phyloP scores from a whole-genome alignment of 2,888 invertebrate genomes.

The Thera obeliscata region DNA sequence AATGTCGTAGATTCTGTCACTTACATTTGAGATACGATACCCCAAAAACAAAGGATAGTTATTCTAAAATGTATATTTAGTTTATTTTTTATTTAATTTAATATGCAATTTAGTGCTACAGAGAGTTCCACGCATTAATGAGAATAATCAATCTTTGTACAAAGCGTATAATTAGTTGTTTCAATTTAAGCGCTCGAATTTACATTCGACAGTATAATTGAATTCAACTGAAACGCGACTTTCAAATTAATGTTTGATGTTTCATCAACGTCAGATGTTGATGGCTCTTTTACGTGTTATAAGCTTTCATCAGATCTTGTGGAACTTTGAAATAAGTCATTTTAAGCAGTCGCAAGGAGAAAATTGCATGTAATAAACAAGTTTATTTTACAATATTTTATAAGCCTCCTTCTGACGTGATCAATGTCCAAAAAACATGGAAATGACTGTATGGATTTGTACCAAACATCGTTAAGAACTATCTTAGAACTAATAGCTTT shows the following conservation, averaged over 20 bases:
- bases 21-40: too few relatives aligned
- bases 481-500: too few relatives aligned
- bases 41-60: neutral
- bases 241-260: constrained; percentile 38
- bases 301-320: neutral
- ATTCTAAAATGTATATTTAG: neutral
- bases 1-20: too few relatives aligned
- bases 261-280: constrained; percentile 35
- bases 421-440: too few relatives aligned
- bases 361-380: neutral
- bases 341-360: neutral
- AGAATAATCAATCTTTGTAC: constrained; percentile 16
- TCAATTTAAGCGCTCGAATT: constrained; percentile 33
- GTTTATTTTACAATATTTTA: too few relatives aligned
- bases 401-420: too few relatives aligned
- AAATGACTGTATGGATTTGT: too few relatives aligned
- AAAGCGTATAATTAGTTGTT: constrained; percentile 28
- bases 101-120: constrained; percentile 10
- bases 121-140: constrained; percentile 1
- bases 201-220: constrained; percentile 37
- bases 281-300: constrained; percentile 10
- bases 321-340: neutral
- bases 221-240: constrained; percentile 35
- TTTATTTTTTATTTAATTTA: neutral
- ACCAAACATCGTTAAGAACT: too few relatives aligned